phyloP scores from a whole-genome alignment of 2,888 invertebrate genomes.

The Incurvaria masculella region DNA sequence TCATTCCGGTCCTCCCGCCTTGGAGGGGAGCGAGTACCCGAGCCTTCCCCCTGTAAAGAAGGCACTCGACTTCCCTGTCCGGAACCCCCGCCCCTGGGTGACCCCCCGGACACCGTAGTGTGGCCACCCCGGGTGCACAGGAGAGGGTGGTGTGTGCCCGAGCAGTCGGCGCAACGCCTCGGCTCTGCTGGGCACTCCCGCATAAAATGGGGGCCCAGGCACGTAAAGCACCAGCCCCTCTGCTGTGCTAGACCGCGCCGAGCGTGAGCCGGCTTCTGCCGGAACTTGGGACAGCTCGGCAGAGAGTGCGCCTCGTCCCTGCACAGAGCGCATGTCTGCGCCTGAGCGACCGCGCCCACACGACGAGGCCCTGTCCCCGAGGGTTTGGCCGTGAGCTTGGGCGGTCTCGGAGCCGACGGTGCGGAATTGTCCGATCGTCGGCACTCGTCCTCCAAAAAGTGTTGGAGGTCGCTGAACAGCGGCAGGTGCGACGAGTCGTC shows the following conservation, averaged over 20 bases:
- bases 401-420: no score
- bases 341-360: not conserved
- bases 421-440: not conserved
- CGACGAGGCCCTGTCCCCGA: not conserved
- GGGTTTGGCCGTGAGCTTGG: not conserved
- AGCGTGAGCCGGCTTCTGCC: not conserved
- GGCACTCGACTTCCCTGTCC: not conserved
- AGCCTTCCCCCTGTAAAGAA: not conserved
- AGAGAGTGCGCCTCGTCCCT: not conserved
- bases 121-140: not conserved
- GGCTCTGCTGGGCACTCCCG: not conserved
- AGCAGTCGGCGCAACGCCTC: not conserved
- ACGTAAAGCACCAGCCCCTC: not conserved
- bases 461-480: not conserved
- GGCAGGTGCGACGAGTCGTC: not conserved
- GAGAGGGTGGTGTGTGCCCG: not conserved
- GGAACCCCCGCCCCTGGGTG: not conserved
- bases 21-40: no score
- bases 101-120: not conserved
- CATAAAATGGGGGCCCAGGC: not conserved
- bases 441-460: slow-evolving; percentile 2
- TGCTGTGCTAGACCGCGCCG: not conserved
- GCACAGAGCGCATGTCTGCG: not conserved
- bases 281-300: not conserved
- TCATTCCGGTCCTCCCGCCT: not conserved